Evolutionary conservation across 2,113 vertebrate genomes (phyloP), one percentile per base, ranked within the genome.

Genomic region (Salvelinus namaycush): DNA sequence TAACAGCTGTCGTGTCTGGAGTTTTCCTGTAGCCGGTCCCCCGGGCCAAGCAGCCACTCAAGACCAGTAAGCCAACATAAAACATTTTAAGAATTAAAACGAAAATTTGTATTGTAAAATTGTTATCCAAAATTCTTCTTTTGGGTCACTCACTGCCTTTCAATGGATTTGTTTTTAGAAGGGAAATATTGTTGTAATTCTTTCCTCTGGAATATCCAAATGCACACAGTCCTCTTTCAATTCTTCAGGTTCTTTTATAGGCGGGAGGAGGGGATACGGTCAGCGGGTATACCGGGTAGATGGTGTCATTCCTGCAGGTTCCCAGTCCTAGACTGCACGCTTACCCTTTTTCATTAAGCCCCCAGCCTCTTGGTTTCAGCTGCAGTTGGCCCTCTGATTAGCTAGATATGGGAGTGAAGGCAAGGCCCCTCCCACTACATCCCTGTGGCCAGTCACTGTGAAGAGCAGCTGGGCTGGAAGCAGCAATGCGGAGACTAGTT

Each of bases 1-100:
- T 97, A 27, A 91, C 94, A 51, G 4, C 66, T 0, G 86, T 77
- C 54, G 89, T 78, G 79, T 94, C 95, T 16, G 77, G 59, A 77
- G 60, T 75, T 6, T 16, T 71, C 27, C 31, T 92, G 76, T 92
- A 91, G 75, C 92, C 94, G 27, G 90, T 83, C 20, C 94, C 94
- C 72, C 94, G 49, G 75, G 90, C 78, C 26, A 96, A 77, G 73
- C 93, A 92, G 84, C 93, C 94, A 92, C 94, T 91, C 92, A 95
- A 60, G 22, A 94, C 81, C 79, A 96, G 76, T 70, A 90, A 83
- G 78, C 88, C 86, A 34, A 89, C 79, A 77, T 92, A 92, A 90
- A 92, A 88, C 97, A 98, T 97, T 77, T 90, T 95, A 79, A 24
- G 49, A 16, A 16, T 54, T 54, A 16, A 54, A 54, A 54, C 16